Conservation (phyloP, 2,797 vertebrate species). For the Channa striata region DNA sequence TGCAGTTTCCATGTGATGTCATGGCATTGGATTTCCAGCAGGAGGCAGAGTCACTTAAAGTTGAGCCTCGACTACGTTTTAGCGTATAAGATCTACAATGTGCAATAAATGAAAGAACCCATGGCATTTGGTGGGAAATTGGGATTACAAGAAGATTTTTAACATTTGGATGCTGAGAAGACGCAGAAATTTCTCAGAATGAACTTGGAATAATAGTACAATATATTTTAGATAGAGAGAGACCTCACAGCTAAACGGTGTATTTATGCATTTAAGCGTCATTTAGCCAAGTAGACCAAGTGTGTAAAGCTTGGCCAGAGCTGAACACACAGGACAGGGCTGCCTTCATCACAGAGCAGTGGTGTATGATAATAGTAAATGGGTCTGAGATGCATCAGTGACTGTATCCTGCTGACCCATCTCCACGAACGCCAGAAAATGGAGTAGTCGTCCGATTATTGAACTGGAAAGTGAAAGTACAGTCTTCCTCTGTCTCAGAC, state of each 20-base stretch:
- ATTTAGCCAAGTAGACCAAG: conserved; percentile 29
- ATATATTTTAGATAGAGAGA: conserved; percentile 22
- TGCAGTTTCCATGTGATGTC: conserved; percentile 36
- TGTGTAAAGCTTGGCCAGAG: conserved; percentile 44
- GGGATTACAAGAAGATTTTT: conserved; percentile 11
- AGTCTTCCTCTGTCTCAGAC: conserved; percentile 56
- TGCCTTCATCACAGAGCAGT: conserved; percentile 36
- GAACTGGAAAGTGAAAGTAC: conserved; percentile 69
- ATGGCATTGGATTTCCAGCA: conserved; percentile 66
- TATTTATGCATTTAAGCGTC: conserved; percentile 37
- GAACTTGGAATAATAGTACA: conserved; percentile 2
- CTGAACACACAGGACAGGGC: conserved; percentile 44
- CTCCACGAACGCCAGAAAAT: conserved; percentile 50
- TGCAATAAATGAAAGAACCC: conserved; percentile 31
- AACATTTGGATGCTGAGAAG: conserved; percentile 34
- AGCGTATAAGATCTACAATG: conserved; percentile 9
- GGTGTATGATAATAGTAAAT: conserved; percentile 48
- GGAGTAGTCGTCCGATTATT: conserved; percentile 53
- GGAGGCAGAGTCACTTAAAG: conserved; percentile 67
- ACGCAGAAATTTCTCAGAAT: conserved; percentile 34
- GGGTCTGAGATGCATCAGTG: conserved; percentile 56
- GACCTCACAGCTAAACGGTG: conserved; percentile 1
- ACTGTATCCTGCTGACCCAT: conserved; percentile 7
- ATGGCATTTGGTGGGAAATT: conserved; percentile 34
- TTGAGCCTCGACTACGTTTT: conserved; percentile 25